Base-by-base conservation (phyloP, 2,113 vertebrate genomes). In the Etia nguti region DNA sequence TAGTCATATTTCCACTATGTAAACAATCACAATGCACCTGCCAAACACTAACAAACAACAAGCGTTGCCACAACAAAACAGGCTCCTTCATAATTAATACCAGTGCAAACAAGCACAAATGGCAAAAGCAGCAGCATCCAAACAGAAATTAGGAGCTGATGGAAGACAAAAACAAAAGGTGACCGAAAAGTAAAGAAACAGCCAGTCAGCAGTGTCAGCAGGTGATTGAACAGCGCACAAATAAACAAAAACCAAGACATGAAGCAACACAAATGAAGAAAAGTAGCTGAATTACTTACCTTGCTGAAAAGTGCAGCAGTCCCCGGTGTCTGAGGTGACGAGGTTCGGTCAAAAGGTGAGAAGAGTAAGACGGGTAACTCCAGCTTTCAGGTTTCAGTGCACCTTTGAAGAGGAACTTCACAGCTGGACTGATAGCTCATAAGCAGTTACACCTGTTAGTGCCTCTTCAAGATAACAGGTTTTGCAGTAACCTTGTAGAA, bases 1-100 rank as follows among this genome's bases (percentile, higher is more conserved):
- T 24, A 56, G 77, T 79, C 31, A 36, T 50, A 62, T 83, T 41
- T 50, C 81, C 34, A 24, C 29, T 24, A 11, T 80, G 77, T 70
- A 81, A 89, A 90, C 73, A 77, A 80, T 77, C 83, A 43, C 10
- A 55, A 77, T 22, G 31, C 83, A 92, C 82, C 90, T 92, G 92
- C 85, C 85, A 55, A 57, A 41, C 62, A 77, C n/a, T 20, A 65
- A 65, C 16, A 16, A 85, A 59, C 82, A 83, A 59, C 5, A 79
- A 82, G 56, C 60, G 68, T 41, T 83, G 81, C 84, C 46, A 9
- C 79, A 75, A 43, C 62, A 68, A 84, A 79, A n/a, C 1, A 54
- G 7, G 50, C 38, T 36, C 70, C 54, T 84, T 24, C 36, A 55
- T 82, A 70, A 90, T 85, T 81, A 86, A 85, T 82, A 77, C 80